Evolutionary conservation across 2,113 vertebrate species (phyloP).

Genomic region (Prolemur simus): DNA sequence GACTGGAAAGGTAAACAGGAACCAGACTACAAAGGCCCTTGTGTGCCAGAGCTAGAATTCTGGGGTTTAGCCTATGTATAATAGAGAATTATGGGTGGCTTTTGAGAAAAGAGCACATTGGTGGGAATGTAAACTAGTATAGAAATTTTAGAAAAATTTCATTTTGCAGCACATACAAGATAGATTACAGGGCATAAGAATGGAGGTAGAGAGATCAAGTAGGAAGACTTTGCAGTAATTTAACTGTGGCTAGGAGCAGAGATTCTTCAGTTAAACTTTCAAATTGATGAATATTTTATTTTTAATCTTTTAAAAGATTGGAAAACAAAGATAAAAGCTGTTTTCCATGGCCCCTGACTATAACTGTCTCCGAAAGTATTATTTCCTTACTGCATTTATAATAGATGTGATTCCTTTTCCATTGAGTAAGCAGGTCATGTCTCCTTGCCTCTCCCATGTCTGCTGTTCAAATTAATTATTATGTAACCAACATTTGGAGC

Average conservation of each 20-base stretch:
- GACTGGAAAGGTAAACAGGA: not conserved
- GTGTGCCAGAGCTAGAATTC: not conserved
- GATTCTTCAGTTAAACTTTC: not conserved
- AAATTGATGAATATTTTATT: not conserved
- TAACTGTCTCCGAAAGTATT: not conserved
- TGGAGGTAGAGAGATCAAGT: not conserved
- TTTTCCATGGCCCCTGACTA: not conserved
- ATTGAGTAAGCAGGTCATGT: not conserved
- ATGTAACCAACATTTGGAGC: constrained; percentile 42
- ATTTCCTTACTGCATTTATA: constrained; percentile 10
- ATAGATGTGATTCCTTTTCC: not conserved
- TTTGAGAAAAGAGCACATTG: not conserved
- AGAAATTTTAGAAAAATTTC: not conserved
- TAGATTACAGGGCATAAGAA: not conserved
- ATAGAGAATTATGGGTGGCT: not conserved
- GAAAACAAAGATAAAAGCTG: not conserved
- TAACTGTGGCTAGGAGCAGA: not conserved
- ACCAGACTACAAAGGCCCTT: not conserved
- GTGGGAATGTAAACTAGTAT: too few relatives aligned
- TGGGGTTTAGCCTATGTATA: not conserved
- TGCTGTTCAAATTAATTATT: constrained; percentile 22
- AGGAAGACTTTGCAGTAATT: not conserved
- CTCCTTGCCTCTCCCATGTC: not conserved
- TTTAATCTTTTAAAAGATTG: constrained; percentile 8
- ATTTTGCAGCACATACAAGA: not conserved